Evolutionary conservation across 2,113 vertebrate genomes (phyloP).

Genomic region (Etheostoma spectabile): DNA sequence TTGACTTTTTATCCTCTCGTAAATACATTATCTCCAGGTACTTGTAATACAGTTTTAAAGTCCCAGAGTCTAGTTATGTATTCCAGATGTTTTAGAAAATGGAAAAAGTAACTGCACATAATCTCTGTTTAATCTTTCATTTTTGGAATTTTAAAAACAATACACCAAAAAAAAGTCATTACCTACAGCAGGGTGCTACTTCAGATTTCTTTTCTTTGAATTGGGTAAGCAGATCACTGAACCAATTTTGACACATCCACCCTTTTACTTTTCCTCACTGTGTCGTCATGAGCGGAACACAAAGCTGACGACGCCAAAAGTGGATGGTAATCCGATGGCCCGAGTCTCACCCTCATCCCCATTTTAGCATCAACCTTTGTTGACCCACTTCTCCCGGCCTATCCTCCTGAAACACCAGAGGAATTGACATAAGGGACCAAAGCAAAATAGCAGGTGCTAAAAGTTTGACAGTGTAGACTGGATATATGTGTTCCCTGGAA

Average conservation of each 20-base stretch:
- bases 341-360: slow-evolving; percentile 74
- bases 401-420: slow-evolving; percentile 65
- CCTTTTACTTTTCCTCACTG: slow-evolving; percentile 51
- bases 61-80: background rate
- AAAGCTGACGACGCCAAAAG: slow-evolving; percentile 37
- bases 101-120: background rate
- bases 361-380: slow-evolving; percentile 73
- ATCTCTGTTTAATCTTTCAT: background rate
- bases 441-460: slow-evolving; percentile 83
- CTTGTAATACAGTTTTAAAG: background rate
- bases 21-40: background rate
- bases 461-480: slow-evolving; percentile 83
- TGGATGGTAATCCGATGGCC: slow-evolving; percentile 62
- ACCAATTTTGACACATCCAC: slow-evolving; percentile 62
- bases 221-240: slow-evolving; percentile 38
- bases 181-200: background rate
- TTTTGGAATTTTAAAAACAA: background rate
- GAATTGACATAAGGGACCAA: slow-evolving; percentile 76
- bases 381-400: slow-evolving; percentile 82
- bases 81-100: slow-evolving; percentile 18
- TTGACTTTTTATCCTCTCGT: slow-evolving; percentile 25
- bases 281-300: slow-evolving; percentile 43
- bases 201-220: background rate
- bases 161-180: slow-evolving; percentile 7
- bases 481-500: slow-evolving; percentile 79